Base-by-base conservation (phyloP, 2,888 invertebrate species). In the Proisotoma minuta region DNA sequence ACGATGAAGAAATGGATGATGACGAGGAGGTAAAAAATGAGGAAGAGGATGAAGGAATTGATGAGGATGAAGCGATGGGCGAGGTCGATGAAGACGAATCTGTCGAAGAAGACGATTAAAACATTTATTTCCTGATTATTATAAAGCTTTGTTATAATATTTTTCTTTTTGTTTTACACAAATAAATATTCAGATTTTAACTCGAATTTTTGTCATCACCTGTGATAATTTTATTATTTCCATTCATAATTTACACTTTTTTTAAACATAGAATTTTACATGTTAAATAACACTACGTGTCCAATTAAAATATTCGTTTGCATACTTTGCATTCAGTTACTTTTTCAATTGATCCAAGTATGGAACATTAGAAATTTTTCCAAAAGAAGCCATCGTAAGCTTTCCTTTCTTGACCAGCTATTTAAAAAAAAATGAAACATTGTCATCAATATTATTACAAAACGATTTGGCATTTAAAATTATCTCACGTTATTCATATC, bases 301-400 rank as follows among this genome's bases (percentile, higher is more conserved):
- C n/a, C n/a, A n/a, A n/a, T n/a, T n/a, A n/a, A n/a, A n/a, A n/a
- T n/a, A n/a, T n/a, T n/a, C n/a, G n/a, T n/a, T n/a, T n/a, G n/a
- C n/a, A n/a, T n/a, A n/a, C n/a, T n/a, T n/a, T n/a, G n/a, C n/a
- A n/a, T n/a, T n/a, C n/a, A 34, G 15, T 34, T 34, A 34, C 15
- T 34, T 34, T 15, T 34, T 34, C 34, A 80, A 72, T 65, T 87
- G 87, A 80, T 88, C 89, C 69, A 86, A 76, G 77, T 89, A 89
- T 57, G 94, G 95, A 68, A 91, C 88, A 76, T 83, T 82, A 58
- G 80, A 78, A 66, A 94, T 79, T 77, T 91, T 86, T 66, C 96
- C 96, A 57, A 88, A 85, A 22, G 90, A 85, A 60, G 88, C 91
- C 78, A 95, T 82, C 1, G 90, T 85, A 47, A 91, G 76, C 77